Evolutionary conservation across 2,113 vertebrate species (phyloP).

Genomic region (Ophthalmolycus amberensis): DNA sequence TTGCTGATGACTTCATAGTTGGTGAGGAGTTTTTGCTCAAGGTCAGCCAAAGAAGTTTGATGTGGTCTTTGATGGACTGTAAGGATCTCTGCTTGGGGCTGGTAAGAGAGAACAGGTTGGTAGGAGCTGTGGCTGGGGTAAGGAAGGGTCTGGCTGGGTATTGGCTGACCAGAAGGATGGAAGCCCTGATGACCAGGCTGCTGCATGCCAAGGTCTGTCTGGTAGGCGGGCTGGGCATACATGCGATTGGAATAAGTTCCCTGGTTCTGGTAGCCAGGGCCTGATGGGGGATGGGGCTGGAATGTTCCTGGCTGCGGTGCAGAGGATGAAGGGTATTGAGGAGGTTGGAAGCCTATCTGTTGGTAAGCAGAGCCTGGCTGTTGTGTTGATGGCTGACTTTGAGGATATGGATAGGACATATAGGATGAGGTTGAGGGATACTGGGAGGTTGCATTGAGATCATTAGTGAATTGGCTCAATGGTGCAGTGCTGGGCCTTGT

Average conservation of each 20-base stretch:
- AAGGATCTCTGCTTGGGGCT: slow-evolving; percentile 85
- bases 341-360: slow-evolving; percentile 88
- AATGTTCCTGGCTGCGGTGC: slow-evolving; percentile 90
- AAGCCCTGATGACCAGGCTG: slow-evolving; percentile 87
- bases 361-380: slow-evolving; percentile 86
- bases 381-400: slow-evolving; percentile 83
- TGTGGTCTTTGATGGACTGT: slow-evolving; percentile 90
- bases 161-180: slow-evolving; percentile 85
- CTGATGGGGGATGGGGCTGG: slow-evolving; percentile 86
- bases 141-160: slow-evolving; percentile 85
- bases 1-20: slow-evolving; percentile 95
- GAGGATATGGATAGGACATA: slow-evolving; percentile 86
- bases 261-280: slow-evolving; percentile 86
- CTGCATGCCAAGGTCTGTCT: slow-evolving; percentile 86
- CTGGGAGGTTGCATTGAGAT: slow-evolving; percentile 83
- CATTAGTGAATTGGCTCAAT: slow-evolving; percentile 87
- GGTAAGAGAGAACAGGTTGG: slow-evolving; percentile 84
- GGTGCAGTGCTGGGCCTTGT: slow-evolving; percentile 85
- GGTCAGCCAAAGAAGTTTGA: slow-evolving; percentile 94
- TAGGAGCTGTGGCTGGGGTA: slow-evolving; percentile 83
- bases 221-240: slow-evolving; percentile 86
- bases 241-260: slow-evolving; percentile 84
- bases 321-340: slow-evolving; percentile 87
- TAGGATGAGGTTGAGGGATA: slow-evolving; percentile 87
- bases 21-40: slow-evolving; percentile 96